phyloP scores from a whole-genome alignment of 92 coral and sea anemone species.

The Epizoanthus ramosus region DNA sequence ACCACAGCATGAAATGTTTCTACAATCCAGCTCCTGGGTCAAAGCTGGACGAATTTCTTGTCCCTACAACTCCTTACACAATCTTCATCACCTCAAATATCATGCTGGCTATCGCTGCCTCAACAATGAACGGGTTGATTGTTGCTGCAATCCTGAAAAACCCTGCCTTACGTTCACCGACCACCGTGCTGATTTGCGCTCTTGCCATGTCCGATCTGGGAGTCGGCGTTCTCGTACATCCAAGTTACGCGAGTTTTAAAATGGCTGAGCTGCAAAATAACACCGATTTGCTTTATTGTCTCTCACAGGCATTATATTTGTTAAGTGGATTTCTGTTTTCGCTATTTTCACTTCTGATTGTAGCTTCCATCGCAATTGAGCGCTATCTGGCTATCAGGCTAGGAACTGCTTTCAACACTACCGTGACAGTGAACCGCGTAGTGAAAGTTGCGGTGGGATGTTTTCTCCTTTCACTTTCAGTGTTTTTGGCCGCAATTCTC shows the following conservation, averaged over 20 bases:
- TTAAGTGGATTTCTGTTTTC: constrained; percentile 5
- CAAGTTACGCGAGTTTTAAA: constrained; percentile 31
- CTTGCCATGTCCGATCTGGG: constrained; percentile 43
- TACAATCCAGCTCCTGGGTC: neutral
- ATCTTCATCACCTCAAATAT: constrained; percentile 12
- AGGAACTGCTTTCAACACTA: neutral
- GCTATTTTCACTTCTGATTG: constrained; percentile 22
- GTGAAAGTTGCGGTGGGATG: neutral
- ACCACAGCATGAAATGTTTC: neutral
- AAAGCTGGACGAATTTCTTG: neutral
- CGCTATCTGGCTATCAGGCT: constrained; percentile 33
- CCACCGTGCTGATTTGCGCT: constrained; percentile 30
- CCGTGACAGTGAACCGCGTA: neutral
- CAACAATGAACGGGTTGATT: constrained; percentile 15
- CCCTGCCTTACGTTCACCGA: constrained; percentile 29
- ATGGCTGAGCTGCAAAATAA: constrained; percentile 19
- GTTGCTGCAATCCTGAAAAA: constrained; percentile 28
- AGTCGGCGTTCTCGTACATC: constrained; percentile 40
- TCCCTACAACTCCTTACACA: neutral
- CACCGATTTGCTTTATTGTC: neutral
- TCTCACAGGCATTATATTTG: neutral
- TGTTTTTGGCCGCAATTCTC: neutral
- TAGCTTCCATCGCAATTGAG: constrained; percentile 13
- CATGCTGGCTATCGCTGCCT: constrained; percentile 32
- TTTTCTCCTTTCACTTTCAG: neutral